Evolutionary conservation across 2,797 vertebrate species (phyloP).

Genomic region (Acrossocheilus wenchowensis): DNA sequence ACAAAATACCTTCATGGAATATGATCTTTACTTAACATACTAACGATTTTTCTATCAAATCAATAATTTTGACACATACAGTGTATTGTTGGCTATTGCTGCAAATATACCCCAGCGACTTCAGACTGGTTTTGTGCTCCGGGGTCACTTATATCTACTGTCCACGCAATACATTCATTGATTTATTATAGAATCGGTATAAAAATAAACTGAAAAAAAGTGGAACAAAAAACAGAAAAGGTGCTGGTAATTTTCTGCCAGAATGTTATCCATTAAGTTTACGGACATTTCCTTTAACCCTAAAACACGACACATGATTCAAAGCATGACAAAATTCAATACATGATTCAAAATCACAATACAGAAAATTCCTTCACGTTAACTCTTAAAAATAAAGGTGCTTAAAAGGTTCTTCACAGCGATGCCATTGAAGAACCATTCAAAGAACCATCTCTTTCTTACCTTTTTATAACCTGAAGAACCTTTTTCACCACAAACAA

Average conservation of each 20-base stretch:
- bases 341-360: not conserved
- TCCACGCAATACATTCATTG: not conserved
- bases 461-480: not conserved
- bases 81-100: no score
- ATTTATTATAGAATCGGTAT: not conserved
- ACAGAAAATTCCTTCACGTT: not conserved
- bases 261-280: not conserved
- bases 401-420: not conserved
- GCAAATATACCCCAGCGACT: no score
- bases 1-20: no score
- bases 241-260: not conserved
- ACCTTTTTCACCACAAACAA: not conserved
- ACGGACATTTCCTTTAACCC: not conserved
- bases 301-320: not conserved
- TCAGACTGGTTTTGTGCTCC: no score
- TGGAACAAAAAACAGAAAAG: not conserved
- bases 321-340: not conserved
- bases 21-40: no score
- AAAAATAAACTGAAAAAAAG: conserved; percentile 16
- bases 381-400: not conserved
- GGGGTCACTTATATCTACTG: not conserved
- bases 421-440: not conserved
- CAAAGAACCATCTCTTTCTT: not conserved
- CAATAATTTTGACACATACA: no score
- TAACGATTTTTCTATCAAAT: no score